Conservation (phyloP, 2,113 vertebrate species). For the Malurus melanocephalus region DNA sequence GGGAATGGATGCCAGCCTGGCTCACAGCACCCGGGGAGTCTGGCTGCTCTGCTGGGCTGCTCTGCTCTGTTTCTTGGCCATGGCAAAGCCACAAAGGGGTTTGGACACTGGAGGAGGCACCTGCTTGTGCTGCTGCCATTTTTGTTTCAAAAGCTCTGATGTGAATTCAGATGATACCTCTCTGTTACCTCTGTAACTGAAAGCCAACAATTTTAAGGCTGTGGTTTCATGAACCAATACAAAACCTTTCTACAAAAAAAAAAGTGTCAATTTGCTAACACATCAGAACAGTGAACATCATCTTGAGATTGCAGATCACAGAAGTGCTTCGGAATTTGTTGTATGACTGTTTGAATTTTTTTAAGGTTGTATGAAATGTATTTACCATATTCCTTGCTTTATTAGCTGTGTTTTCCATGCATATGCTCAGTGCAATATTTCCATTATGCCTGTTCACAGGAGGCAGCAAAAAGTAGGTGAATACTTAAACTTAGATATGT, state of each 20-base stretch:
- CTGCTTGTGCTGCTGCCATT: conserved; percentile 67
- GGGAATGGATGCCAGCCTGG: conserved; percentile 35
- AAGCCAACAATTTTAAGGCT: conserved; percentile 72
- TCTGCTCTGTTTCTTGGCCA: conserved; percentile 58
- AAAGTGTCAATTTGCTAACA: conserved; percentile 63
- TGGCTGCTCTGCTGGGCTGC: conserved; percentile 37
- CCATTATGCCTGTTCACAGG: conserved; percentile 53
- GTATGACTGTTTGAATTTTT: conserved; percentile 58
- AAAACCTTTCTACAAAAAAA: conserved; percentile 61
- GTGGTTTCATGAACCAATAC: conserved; percentile 66
- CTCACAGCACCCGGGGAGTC: conserved; percentile 13
- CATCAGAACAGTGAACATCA: conserved; percentile 45
- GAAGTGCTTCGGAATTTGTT: conserved; percentile 64
- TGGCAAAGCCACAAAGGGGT: conserved; percentile 70
- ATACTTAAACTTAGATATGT: conserved; percentile 65
- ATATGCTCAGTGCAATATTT: conserved; percentile 72
- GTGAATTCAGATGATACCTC: conserved; percentile 71
- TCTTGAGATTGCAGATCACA: conserved; percentile 59
- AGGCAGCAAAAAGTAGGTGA: conserved; percentile 56
- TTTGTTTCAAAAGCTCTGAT: conserved; percentile 61
- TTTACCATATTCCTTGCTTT: conserved; percentile 60
- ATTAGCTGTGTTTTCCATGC: conserved; percentile 66
- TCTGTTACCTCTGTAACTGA: conserved; percentile 71
- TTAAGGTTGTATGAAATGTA: conserved; percentile 65
- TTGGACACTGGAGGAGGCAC: conserved; percentile 64